Base-by-base conservation (phyloP, 1,140 invertebrate species). In the Berghia stephanieae region DNA sequence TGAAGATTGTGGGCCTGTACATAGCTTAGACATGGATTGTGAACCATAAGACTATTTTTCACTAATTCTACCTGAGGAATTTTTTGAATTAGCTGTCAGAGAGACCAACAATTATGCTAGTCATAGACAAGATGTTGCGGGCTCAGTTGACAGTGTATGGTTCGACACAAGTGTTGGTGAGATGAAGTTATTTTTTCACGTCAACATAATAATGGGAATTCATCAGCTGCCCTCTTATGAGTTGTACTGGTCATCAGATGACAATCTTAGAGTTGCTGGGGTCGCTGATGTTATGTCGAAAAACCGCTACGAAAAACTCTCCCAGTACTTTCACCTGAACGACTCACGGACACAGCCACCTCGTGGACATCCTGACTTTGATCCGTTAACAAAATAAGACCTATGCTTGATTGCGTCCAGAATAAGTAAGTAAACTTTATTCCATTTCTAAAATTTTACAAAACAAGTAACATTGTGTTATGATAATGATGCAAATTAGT, bases 381-480 rank as follows among this genome's bases (percentile, higher is more conserved):
- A 83, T 63, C 78, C 75, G 43, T 82, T 0, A 69, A 60, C 69
- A 83, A 83, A 49, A 73, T 83, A 16, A 21, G 79, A 49, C 79
- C 81, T 27, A 36, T 82, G 2, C 4, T 84, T 18, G 70, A 77
- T 8, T 63, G 49, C 31, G 66, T 81, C 24, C 49, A 34, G 13
- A 34, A 57, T 21, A 79, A 73, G 4, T 63, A 31, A 63, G 57
- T 63, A 63, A 24, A 49, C n/a, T 13, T 49, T 49, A 49, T 13
- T 49, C n/a, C 13, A 13, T 49, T 49, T 13, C n/a, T 49, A 49
- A 13, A 49, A 13, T 13, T 13, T 63, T 63, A 63, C 34, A 63
- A 24, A 10, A 63, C 34, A 10, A 63, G 8, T 24, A 31, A 63
- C 8, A 63, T 16, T 63, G 57, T 24, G 10, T 8, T 27, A 10